These are phyloP conservation scores for Epizoanthus stellaris DNA, from an alignment of 92 coral and sea anemone species.

Conservation along the genomic window DNA sequence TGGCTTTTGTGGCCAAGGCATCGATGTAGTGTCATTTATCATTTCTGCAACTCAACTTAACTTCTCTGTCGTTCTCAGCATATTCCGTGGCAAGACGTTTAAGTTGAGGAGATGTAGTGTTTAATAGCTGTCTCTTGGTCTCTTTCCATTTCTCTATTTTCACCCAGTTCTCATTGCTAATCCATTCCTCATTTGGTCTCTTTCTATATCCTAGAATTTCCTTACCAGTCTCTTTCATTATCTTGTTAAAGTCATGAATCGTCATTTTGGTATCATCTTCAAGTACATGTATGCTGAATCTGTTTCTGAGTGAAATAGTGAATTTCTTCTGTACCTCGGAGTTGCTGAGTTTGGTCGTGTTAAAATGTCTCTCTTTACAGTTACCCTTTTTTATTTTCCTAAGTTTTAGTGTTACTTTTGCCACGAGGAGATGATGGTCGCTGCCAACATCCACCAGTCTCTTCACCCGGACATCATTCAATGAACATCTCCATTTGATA, in stretches of 20 bases:
- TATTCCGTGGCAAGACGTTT: neutral
- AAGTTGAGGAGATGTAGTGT: no score
- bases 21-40: neutral
- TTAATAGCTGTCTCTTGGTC: no score
- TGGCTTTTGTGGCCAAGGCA: neutral
- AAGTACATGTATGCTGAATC: neutral
- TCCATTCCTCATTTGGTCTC: no score
- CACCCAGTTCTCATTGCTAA: no score
- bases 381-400: neutral
- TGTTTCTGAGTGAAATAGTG: no score
- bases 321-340: no score
- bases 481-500: conserved; percentile 1
- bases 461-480: neutral
- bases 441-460: no score
- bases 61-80: neutral
- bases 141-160: no score
- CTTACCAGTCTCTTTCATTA: no score
- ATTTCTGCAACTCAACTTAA: neutral
- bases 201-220: no score
- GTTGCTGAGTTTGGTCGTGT: neutral
- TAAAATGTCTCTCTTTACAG: neutral
- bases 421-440: neutral
- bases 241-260: no score
- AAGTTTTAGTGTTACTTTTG: neutral
- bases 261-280: neutral